phyloP scores from a whole-genome alignment of 2,888 invertebrate genomes.

The Molorchus minor region DNA sequence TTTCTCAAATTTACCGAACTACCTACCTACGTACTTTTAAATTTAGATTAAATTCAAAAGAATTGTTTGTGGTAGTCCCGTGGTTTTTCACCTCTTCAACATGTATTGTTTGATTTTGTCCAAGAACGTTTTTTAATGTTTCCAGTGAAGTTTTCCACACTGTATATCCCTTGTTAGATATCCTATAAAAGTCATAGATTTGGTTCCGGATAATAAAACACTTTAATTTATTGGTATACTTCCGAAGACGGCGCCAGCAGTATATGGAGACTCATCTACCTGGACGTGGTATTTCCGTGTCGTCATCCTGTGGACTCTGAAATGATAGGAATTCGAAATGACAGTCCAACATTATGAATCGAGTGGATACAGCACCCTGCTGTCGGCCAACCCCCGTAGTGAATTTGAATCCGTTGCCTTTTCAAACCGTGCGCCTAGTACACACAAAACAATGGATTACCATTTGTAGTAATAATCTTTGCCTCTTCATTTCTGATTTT shows the following conservation, averaged over 20 bases:
- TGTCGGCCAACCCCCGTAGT: constrained; percentile 15
- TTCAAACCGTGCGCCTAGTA: not conserved
- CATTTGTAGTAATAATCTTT: constrained; percentile 22
- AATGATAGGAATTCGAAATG: constrained; percentile 23
- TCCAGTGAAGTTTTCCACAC: not conserved
- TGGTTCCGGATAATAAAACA: constrained; percentile 45
- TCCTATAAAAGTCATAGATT: constrained; percentile 41
- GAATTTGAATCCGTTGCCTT: constrained; percentile 6
- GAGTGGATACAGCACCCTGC: constrained; percentile 17
- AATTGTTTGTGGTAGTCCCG: too few species aligned
- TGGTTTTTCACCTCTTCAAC: too few species aligned
- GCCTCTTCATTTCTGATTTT: not conserved
- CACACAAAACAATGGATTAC: constrained; percentile 12
- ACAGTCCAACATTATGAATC: constrained; percentile 17
- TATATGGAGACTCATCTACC: constrained; percentile 22
- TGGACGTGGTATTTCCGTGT: constrained; percentile 25
- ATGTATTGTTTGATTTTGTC: too few species aligned
- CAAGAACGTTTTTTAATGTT: too few species aligned
- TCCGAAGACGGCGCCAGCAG: constrained; percentile 48
- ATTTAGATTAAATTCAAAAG: too few species aligned
- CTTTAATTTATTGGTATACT: constrained; percentile 43
- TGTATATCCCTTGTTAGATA: constrained; percentile 19
- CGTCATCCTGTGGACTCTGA: constrained; percentile 13
- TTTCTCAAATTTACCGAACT: too few species aligned
- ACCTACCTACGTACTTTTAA: too few species aligned